Evolutionary conservation across 1,140 invertebrate species (phyloP).

Genomic region (Palaemon carinicauda): DNA sequence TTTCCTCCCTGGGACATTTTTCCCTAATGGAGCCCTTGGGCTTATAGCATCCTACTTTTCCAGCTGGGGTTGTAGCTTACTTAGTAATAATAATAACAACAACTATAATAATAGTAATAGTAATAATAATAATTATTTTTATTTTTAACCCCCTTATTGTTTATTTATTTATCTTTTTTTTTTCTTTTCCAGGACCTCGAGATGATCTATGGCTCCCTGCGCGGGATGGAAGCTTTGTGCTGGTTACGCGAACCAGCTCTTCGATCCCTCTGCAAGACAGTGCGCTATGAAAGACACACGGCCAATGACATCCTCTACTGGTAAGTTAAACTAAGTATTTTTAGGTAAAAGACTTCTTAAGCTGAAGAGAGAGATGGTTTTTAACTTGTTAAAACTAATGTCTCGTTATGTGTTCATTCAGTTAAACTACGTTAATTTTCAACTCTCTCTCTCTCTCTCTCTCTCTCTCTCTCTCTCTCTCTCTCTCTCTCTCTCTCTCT

Average conservation of each 20-base stretch:
- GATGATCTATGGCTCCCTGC: conserved; percentile 78
- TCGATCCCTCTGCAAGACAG: conserved; percentile 75
- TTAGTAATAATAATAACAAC: too few species aligned
- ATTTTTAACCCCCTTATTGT: too few species aligned
- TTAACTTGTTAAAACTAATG: too few species aligned
- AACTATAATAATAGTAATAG: too few species aligned
- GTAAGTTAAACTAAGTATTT: conserved; percentile 68
- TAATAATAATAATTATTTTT: too few species aligned
- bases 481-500: background rate
- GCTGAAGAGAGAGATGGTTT: background rate
- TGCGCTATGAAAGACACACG: conserved; percentile 78
- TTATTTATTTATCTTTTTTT: too few species aligned
- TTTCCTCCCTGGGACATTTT: too few species aligned
- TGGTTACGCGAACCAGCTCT: conserved; percentile 76
- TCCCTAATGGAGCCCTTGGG: too few species aligned
- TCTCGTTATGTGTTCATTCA: too few species aligned
- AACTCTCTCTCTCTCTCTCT: background rate
- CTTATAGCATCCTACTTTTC: too few species aligned
- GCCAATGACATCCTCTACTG: conserved; percentile 83
- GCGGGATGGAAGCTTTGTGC: conserved; percentile 77
- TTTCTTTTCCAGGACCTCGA: conserved; percentile 73
- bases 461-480: background rate
- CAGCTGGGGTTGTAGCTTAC: too few species aligned
- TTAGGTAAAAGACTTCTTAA: too few species aligned
- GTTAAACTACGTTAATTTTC: background rate